Percentiles rank a stretch among this genome's conserved stretches.
These are phyloP conservation scores for Enchytraeus crypticus DNA, from an alignment of 2,888 invertebrate genomes.

Conservation along the genomic window DNA sequence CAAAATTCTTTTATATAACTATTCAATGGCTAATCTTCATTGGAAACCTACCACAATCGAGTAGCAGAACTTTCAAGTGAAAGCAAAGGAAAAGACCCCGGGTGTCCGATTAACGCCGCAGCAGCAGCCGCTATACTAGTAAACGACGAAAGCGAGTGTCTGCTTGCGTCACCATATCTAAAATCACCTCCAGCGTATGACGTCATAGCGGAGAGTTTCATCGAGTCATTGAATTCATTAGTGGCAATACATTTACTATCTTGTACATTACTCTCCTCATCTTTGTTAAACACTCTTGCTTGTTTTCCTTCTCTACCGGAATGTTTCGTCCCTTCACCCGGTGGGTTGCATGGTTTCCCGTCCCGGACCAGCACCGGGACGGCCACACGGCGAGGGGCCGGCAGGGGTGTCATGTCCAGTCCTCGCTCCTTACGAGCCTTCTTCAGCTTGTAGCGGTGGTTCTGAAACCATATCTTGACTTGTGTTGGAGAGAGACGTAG, in stretches of 20 bases:
- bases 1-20: neutral
- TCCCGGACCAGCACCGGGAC: conserved; percentile 3
- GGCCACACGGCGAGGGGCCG: conserved; percentile 70
- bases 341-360: conserved; percentile 1
- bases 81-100: neutral
- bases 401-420: conserved; percentile 38
- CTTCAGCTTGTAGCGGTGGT: conserved; percentile 99
- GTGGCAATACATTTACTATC: too few species aligned
- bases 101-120: neutral
- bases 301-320: too few species aligned
- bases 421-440: conserved; percentile 90
- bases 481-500: conserved; percentile 94
- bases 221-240: neutral
- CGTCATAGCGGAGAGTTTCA: neutral
- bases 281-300: too few species aligned
- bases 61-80: neutral
- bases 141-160: too few species aligned
- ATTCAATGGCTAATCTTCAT: neutral
- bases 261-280: too few species aligned
- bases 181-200: too few species aligned
- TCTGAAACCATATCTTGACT: conserved; percentile 98
- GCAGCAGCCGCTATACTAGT: neutral
- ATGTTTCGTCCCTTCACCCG: too few species aligned
- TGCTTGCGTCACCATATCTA: too few species aligned
- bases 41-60: neutral